Conservation (phyloP, 2,797 vertebrate species). For the Erethizon dorsatum region DNA sequence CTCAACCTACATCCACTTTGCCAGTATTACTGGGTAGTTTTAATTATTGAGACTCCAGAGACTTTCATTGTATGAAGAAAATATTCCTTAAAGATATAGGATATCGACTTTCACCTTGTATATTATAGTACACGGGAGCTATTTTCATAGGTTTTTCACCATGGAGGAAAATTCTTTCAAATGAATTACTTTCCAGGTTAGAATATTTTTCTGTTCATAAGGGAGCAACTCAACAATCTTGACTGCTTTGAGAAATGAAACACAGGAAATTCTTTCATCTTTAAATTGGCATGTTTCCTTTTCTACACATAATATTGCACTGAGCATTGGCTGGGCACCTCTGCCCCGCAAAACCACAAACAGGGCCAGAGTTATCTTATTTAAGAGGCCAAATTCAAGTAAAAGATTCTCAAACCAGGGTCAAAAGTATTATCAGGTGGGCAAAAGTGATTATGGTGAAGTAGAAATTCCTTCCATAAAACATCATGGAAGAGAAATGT, state of each 20-base stretch:
- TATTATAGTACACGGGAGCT: constrained; percentile 54
- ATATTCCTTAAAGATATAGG: constrained; percentile 77
- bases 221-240: constrained; percentile 70
- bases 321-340: not conserved
- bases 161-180: constrained; percentile 75
- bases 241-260: constrained; percentile 67
- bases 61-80: constrained; percentile 73
- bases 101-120: constrained; percentile 79
- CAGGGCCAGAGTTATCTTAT: constrained; percentile 25
- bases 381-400: constrained; percentile 58
- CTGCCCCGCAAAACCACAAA: constrained; percentile 61
- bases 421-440: constrained; percentile 55
- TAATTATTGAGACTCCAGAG: constrained; percentile 83
- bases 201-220: constrained; percentile 69
- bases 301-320: constrained; percentile 24
- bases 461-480: constrained; percentile 62
- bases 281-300: constrained; percentile 48
- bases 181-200: constrained; percentile 78
- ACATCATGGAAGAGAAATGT: constrained; percentile 55
- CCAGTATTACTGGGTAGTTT: constrained; percentile 79
- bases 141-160: constrained; percentile 68
- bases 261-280: constrained; percentile 77
- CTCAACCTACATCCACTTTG: constrained; percentile 68
- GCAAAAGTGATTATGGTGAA: constrained; percentile 33
- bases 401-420: constrained; percentile 51